Percentiles rank a stretch among this genome's conserved stretches.
phyloP scores from a whole-genome alignment of 2,113 vertebrate genomes.

The Macquaria australasica region DNA sequence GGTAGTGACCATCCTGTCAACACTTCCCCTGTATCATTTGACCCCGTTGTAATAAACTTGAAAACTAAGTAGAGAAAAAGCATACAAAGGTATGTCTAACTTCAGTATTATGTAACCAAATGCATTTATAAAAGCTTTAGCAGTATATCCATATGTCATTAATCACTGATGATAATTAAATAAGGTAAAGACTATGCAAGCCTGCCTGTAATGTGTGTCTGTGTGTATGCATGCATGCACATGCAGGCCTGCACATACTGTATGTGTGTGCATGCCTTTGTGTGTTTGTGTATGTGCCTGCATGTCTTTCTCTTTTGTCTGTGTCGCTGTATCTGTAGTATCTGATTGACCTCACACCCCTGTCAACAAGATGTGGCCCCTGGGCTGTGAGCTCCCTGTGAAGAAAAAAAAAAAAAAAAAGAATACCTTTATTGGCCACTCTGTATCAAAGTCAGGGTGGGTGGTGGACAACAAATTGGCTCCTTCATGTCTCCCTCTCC shows the following conservation, averaged over 20 bases:
- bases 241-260: neutral
- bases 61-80: neutral
- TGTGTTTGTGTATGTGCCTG: conserved; percentile 25
- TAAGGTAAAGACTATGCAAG: neutral
- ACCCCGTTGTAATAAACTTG: neutral
- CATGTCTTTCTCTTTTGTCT: conserved; percentile 29
- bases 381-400: conserved; percentile 19
- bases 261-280: neutral
- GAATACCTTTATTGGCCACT: conserved; percentile 56
- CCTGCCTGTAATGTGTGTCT: neutral
- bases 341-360: conserved; percentile 63
- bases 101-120: neutral
- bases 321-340: conserved; percentile 50
- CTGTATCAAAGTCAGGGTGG: conserved; percentile 62
- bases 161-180: neutral
- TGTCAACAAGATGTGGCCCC: conserved; percentile 75
- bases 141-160: neutral
- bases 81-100: neutral
- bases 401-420: neutral
- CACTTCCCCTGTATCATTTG: neutral
- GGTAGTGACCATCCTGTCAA: neutral
- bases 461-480: conserved; percentile 83
- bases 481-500: conserved; percentile 74
- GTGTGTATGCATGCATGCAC: neutral
- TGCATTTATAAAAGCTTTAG: neutral